A percentile compares a stretch with the other conserved stretches of the same genome.
Conservation (phyloP, 1,140 invertebrate genomes). For the Scylla paramamosain region DNA sequence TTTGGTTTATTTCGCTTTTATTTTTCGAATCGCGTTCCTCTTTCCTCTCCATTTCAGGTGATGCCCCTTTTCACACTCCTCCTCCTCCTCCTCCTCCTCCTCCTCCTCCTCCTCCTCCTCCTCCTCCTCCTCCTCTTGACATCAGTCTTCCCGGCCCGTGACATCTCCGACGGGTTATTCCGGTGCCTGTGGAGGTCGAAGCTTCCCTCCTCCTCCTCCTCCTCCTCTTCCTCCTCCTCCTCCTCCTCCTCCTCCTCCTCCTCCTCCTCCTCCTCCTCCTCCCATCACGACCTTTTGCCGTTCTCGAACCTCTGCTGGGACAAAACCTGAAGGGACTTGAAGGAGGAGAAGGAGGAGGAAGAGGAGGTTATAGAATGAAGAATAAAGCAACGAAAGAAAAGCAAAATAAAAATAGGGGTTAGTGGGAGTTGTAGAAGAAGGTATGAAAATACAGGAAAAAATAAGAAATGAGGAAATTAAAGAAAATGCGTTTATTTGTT, state of each 20-base stretch:
- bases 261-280: background rate
- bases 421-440: too few relatives aligned
- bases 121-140: background rate
- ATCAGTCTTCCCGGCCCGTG: background rate
- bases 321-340: background rate
- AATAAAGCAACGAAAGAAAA: too few relatives aligned
- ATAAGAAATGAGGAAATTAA: too few relatives aligned
- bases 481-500: too few relatives aligned
- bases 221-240: background rate
- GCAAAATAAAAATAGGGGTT: too few relatives aligned
- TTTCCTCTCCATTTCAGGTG: background rate
- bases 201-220: background rate
- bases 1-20: background rate
- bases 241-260: background rate
- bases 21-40: background rate
- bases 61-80: constrained; percentile 4
- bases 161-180: background rate
- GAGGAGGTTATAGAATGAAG: too few relatives aligned
- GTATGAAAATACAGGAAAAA: too few relatives aligned
- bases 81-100: constrained; percentile 30
- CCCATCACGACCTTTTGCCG: background rate
- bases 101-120: background rate
- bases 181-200: background rate
- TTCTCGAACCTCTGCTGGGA: background rate
- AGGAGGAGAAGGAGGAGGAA: too few relatives aligned